Evolutionary conservation across 2,113 vertebrate species (phyloP), one percentile per base, ranked within the genome.

Genomic region (Narcine bancroftii): DNA sequence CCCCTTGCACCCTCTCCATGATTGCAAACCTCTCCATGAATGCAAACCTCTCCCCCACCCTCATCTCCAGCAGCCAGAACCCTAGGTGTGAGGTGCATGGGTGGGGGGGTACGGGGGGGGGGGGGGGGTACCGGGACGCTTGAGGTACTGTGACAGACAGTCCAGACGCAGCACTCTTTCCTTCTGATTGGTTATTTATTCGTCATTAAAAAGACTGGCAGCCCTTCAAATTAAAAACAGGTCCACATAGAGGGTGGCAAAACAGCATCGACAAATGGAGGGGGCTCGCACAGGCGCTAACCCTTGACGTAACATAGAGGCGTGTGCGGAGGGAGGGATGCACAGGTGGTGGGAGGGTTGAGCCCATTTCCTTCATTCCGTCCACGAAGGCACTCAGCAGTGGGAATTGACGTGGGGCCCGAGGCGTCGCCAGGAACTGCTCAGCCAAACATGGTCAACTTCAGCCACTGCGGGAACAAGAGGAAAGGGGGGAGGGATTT

Each of bases 291-390:
- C 7, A 11, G 11, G 72, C 11, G 10, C 24, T 13, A 10, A 33
- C 6, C 26, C 26, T 6, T 0, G 1, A 1, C 6, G 29, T 13
- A 1, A 11, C 11, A 13, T 2, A 4, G 33, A 7, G 0, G 6
- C 29, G 6, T 0, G 7, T 10, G 72, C 13, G 33, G 0, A 33
- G 1, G n/a, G 7, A 9, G 11, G 1, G 6, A 5, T 6, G 69
- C 24, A 29, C 69, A 6, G 66, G 24, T 71, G 26, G 26, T 11
- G 26, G 9, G 26, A 39, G n/a, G 13, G 0, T 17, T 71, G 26
- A n/a, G 7, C 33, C 1, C 10, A 42, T 45, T 1, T 77, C 75
- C 75, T 1, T 45, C 19, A 19, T 45, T 42, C 21, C 4, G 9
- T 7, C 42, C 9, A 39, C 76, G 24, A 77, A 77, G 76, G 76